Conservation (phyloP, 2,113 vertebrate genomes). For the Rhea pennata region DNA sequence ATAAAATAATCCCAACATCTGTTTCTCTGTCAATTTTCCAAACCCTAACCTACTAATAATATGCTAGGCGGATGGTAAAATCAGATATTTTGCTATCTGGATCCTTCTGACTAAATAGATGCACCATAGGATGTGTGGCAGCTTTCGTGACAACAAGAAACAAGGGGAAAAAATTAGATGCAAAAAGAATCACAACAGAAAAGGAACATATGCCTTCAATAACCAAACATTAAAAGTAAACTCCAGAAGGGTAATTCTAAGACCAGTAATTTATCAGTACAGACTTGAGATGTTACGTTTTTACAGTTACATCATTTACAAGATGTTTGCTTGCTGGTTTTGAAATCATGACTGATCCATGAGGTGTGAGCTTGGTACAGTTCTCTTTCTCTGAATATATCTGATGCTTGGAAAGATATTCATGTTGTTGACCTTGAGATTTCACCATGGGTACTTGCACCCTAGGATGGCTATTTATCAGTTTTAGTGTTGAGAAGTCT, state of each 20-base stretch:
- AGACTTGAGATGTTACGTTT: neutral
- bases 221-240: slow-evolving; percentile 45
- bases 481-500: neutral
- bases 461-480: neutral
- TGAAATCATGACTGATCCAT: neutral
- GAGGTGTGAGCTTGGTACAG: neutral
- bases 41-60: slow-evolving; percentile 66
- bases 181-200: slow-evolving; percentile 6
- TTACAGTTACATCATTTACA: neutral
- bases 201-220: slow-evolving; percentile 1
- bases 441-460: neutral
- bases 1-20: slow-evolving; percentile 72
- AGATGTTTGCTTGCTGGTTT: neutral
- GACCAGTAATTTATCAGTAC: neutral
- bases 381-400: neutral
- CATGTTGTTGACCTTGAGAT: neutral
- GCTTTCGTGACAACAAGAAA: slow-evolving; percentile 33
- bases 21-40: slow-evolving; percentile 74
- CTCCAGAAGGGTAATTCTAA: neutral
- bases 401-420: neutral
- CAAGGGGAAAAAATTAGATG: neutral
- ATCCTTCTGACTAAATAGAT: slow-evolving; percentile 24
- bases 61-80: slow-evolving; percentile 48
- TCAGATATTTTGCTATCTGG: slow-evolving; percentile 30
- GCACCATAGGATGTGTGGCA: slow-evolving; percentile 11